A percentile compares a stretch with the other conserved stretches of the same genome.
These are phyloP conservation scores for Heteropelma amictum DNA, from an alignment of 2,888 invertebrate genomes.

Conservation along the genomic window DNA sequence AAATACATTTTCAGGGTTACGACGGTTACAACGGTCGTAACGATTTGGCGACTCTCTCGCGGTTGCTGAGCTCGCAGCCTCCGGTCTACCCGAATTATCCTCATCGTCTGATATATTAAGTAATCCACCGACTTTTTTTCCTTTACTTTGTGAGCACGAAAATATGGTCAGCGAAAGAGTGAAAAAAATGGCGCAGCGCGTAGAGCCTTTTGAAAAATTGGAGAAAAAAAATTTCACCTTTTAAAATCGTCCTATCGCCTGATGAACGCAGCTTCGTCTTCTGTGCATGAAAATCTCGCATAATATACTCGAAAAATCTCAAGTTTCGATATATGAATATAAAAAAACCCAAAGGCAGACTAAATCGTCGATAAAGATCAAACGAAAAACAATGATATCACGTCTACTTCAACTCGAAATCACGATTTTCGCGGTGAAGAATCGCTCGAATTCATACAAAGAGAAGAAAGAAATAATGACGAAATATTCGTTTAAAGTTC, in stretches of 20 bases:
- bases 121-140: neutral
- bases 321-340: conserved; percentile 6
- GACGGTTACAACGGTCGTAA: conserved; percentile 67
- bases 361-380: neutral
- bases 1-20: conserved; percentile 63
- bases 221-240: conserved; percentile 14
- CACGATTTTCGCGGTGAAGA: neutral
- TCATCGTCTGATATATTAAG: conserved; percentile 70
- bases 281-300: conserved; percentile 28
- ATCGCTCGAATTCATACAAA: neutral
- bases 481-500: conserved; percentile 46
- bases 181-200: neutral
- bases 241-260: conserved; percentile 34
- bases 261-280: conserved; percentile 41
- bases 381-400: neutral
- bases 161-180: conserved; percentile 11
- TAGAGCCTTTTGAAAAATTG: neutral
- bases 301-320: conserved; percentile 38
- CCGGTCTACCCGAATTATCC: conserved; percentile 69
- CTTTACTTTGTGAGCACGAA: conserved; percentile 10
- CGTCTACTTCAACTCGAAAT: neutral
- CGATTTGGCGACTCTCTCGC: conserved; percentile 64
- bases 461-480: neutral
- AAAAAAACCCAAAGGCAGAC: neutral
- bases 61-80: conserved; percentile 66